A percentile compares a stretch with the other conserved stretches of the same genome.
These are phyloP conservation scores for Mythimna vitellina DNA, from an alignment of 2,888 invertebrate genomes.

Conservation along the genomic window DNA sequence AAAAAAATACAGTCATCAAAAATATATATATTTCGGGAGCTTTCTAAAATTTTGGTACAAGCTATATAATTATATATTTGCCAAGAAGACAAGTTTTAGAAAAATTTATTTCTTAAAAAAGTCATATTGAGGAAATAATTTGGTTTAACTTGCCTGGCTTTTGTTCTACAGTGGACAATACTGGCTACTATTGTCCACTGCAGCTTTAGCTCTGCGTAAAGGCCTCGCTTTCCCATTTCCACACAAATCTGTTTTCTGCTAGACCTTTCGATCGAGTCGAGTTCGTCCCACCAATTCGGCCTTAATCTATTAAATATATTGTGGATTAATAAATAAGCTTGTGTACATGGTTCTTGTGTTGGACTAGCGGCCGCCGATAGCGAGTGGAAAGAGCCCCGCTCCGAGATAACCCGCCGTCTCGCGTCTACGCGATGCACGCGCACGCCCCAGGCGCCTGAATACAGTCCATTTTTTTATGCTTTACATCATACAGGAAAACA, in stretches of 20 bases:
- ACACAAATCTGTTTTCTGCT: background rate
- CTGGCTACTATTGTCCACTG: too few species aligned
- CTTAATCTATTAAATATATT: background rate
- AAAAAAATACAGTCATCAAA: background rate
- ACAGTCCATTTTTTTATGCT: slow-evolving; percentile 38
- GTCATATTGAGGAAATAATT: too few species aligned
- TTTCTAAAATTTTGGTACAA: background rate
- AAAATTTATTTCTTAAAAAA: too few species aligned
- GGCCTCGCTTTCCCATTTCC: background rate
- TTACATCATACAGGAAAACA: slow-evolving; percentile 45
- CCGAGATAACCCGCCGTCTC: slow-evolving; percentile 67
- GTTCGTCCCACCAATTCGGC: background rate
- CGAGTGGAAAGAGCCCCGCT: slow-evolving; percentile 68
- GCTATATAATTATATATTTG: too few species aligned
- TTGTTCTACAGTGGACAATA: too few species aligned
- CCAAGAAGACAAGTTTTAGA: too few species aligned
- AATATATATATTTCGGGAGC: background rate
- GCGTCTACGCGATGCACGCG: slow-evolving; percentile 32
- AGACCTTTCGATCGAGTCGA: background rate
- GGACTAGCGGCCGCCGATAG: slow-evolving; percentile 44
- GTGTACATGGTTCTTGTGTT: slow-evolving; percentile 47
- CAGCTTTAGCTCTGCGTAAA: background rate
- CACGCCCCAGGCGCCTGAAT: slow-evolving; percentile 53
- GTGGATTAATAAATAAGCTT: slow-evolving; percentile 23
- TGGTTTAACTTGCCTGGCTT: too few species aligned